Evolutionary conservation across 1,140 invertebrate species (phyloP).

Genomic region (Thaumetopoea pityocampa): DNA sequence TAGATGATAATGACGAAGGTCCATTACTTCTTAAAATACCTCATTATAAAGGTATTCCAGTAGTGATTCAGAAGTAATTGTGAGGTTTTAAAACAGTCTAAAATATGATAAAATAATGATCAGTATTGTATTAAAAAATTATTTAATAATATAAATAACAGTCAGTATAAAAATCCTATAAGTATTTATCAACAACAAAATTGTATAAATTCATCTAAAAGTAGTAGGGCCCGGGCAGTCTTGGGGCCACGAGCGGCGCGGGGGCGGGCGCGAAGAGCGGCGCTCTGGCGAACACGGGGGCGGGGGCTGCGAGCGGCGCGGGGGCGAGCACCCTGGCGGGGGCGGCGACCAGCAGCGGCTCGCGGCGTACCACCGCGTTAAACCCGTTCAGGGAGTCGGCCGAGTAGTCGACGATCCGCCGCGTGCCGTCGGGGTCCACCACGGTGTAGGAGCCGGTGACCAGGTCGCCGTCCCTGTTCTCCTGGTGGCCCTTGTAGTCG

Average conservation of each 20-base stretch:
- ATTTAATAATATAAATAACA: conserved; percentile 70
- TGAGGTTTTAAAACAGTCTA: too few species aligned
- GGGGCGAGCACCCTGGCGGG: conserved; percentile 48
- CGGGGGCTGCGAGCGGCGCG: conserved; percentile 39
- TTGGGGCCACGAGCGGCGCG: conserved; percentile 29
- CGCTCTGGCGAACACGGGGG: conserved; percentile 25
- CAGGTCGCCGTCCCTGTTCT: conserved; percentile 78
- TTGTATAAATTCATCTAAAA: conserved; percentile 69
- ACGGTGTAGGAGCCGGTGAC: conserved; percentile 78
- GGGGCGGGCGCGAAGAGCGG: conserved; percentile 24
- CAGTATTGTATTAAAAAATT: conserved; percentile 20
- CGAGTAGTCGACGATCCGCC: conserved; percentile 77
- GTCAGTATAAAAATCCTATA: conserved; percentile 52
- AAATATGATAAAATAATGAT: conserved; percentile 1
- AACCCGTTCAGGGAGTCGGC: conserved; percentile 80
- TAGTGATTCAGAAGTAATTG: too few species aligned
- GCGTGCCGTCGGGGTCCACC: conserved; percentile 77
- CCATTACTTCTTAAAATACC: too few species aligned
- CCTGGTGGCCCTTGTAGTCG: conserved; percentile 80
- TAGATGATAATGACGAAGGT: too few species aligned
- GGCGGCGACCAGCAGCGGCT: conserved; percentile 49
- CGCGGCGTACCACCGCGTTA: conserved; percentile 77
- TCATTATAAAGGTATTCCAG: too few species aligned
- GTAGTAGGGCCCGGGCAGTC: conserved; percentile 49
- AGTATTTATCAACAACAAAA: conserved; percentile 61